A percentile compares a stretch with the other conserved stretches of the same genome.
Conservation (phyloP, 2,888 invertebrate genomes). For the Artemia sp. region DNA sequence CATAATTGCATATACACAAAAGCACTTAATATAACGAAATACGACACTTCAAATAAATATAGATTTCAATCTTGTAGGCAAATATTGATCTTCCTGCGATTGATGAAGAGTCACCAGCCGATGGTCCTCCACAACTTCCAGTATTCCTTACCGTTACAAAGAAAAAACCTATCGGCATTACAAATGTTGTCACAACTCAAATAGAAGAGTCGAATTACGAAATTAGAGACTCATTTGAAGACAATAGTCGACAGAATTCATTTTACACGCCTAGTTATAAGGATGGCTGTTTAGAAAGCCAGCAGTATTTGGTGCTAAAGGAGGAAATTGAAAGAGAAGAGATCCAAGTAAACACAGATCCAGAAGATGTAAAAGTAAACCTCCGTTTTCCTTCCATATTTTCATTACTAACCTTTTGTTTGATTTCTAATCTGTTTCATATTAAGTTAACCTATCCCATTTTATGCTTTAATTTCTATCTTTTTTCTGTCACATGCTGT, state of each 20-base stretch:
- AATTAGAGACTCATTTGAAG: background rate
- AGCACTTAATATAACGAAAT: no score
- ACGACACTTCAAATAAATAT: no score
- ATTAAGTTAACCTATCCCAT: no score
- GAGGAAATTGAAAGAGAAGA: background rate
- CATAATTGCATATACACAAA: no score
- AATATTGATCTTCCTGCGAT: conserved; percentile 12
- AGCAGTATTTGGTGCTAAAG: background rate
- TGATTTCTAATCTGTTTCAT: no score
- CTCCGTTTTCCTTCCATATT: no score
- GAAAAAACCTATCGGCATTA: background rate
- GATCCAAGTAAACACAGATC: background rate
- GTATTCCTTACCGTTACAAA: background rate
- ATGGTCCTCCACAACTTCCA: background rate
- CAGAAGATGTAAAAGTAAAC: no score
- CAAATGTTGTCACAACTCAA: background rate
- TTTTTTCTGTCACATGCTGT: no score
- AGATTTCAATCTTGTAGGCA: background rate
- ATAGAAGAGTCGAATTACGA: background rate
- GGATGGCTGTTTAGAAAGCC: background rate
- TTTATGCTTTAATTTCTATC: no score
- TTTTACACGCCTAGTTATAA: background rate
- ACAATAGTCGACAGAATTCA: conserved; percentile 5
- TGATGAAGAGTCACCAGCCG: conserved; percentile 3
- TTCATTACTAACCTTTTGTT: no score